Conservation (phyloP, 2,113 vertebrate species). For the Rhineura floridana region DNA sequence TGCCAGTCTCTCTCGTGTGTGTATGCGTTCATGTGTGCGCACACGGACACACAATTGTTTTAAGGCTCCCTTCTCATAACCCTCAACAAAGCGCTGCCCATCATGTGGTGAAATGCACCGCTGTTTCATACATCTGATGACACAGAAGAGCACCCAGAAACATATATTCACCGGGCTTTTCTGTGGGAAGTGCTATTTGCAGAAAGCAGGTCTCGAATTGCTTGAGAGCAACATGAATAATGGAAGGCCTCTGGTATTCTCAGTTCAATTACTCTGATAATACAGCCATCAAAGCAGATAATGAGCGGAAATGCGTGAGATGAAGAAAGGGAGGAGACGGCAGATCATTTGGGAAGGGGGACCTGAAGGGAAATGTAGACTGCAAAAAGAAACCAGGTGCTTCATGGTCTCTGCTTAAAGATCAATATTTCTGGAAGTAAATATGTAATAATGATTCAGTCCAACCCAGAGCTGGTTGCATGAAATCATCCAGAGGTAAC, state of each 20-base stretch:
- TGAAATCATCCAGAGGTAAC: background rate
- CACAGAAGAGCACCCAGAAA: background rate
- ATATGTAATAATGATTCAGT: background rate
- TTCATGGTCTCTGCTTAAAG: background rate
- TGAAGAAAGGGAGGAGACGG: background rate
- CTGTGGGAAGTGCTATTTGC: background rate
- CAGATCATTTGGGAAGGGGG: background rate
- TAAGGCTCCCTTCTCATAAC: background rate
- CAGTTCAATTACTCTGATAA: conserved; percentile 11
- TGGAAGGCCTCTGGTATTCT: background rate
- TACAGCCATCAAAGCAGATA: background rate
- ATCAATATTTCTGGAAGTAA: background rate
- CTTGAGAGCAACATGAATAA: conserved; percentile 4
- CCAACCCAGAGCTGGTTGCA: background rate
- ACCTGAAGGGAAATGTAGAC: background rate
- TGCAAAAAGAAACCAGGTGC: background rate
- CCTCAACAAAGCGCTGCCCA: background rate
- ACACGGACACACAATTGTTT: background rate
- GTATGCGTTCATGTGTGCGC: accelerated
- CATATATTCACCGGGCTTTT: background rate
- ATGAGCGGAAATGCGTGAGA: background rate
- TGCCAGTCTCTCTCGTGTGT: background rate
- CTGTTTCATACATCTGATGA: background rate
- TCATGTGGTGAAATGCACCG: background rate
- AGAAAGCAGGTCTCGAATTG: background rate